Evolutionary conservation across 2,797 vertebrate genomes (phyloP).

Genomic region (Urosaurus nigricauda): DNA sequence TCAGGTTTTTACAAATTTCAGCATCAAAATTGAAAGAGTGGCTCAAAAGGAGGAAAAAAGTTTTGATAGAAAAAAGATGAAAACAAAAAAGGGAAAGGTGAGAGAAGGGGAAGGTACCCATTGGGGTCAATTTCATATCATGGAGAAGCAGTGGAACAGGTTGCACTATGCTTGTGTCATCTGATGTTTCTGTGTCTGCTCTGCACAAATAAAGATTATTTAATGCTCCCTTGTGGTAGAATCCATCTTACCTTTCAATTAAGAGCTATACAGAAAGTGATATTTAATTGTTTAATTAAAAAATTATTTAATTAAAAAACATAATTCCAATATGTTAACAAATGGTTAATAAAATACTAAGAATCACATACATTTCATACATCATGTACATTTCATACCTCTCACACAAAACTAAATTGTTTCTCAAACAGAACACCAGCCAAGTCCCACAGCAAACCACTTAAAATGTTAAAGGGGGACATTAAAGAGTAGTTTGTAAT

Average conservation of each 20-base stretch:
- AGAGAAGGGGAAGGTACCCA: constrained; percentile 29
- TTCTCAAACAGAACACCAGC: neutral
- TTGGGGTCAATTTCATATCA: constrained; percentile 20
- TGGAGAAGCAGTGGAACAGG: constrained; percentile 24
- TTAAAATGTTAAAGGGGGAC: neutral
- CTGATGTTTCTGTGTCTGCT: neutral
- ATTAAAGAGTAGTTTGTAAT: constrained; percentile 3
- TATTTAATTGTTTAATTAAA: too few species aligned
- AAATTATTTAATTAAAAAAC: too few species aligned
- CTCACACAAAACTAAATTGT: neutral
- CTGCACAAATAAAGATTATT: constrained; percentile 18
- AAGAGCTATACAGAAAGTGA: constrained; percentile 49
- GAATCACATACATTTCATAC: too few species aligned
- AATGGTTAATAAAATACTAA: constrained; percentile 65
- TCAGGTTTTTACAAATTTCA: constrained; percentile 71
- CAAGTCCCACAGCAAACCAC: neutral
- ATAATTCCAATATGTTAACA: constrained; percentile 64
- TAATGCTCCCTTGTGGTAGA: neutral
- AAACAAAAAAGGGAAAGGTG: constrained; percentile 33
- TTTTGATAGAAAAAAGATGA: constrained; percentile 26
- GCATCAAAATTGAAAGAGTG: constrained; percentile 69
- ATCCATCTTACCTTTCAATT: constrained; percentile 67
- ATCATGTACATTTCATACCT: neutral
- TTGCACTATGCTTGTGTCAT: neutral
- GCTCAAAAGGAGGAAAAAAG: constrained; percentile 35